These are phyloP conservation scores for Catagonus wagneri DNA, from an alignment of 2,113 vertebrate species.

Conservation along the genomic window DNA sequence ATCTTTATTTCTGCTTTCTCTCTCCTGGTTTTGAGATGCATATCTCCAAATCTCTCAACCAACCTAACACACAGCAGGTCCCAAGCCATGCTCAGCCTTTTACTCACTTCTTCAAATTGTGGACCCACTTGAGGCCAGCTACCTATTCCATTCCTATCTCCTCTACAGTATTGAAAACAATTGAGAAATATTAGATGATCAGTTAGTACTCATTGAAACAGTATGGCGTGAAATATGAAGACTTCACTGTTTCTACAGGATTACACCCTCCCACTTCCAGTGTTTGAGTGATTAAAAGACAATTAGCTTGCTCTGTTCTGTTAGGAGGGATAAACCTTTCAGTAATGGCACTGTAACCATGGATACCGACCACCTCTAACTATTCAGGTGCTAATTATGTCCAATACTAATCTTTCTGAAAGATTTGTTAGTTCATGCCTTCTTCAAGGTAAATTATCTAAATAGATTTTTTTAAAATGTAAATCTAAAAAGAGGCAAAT, in stretches of 20 bases:
- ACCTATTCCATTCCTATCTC: not conserved
- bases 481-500: not conserved
- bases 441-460: not conserved
- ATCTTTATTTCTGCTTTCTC: not conserved
- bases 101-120: not conserved
- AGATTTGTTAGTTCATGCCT: not conserved
- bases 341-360: not conserved
- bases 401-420: not conserved
- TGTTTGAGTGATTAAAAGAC: not conserved
- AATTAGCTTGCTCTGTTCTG: not conserved
- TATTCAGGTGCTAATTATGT: not conserved
- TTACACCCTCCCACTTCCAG: not conserved
- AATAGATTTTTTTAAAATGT: not conserved
- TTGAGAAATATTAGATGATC: not conserved
- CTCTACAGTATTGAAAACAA: not conserved
- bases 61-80: not conserved
- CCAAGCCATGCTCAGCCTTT: not conserved
- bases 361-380: not conserved
- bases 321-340: not conserved
- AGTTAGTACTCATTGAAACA: not conserved
- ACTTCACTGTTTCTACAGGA: not conserved
- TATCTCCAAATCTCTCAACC: not conserved
- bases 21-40: not conserved
- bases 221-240: not conserved
- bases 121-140: not conserved